A percentile compares a stretch with the other conserved stretches of the same genome.
Conservation (phyloP, 2,113 vertebrate genomes). For the Peromyscus maniculatus region DNA sequence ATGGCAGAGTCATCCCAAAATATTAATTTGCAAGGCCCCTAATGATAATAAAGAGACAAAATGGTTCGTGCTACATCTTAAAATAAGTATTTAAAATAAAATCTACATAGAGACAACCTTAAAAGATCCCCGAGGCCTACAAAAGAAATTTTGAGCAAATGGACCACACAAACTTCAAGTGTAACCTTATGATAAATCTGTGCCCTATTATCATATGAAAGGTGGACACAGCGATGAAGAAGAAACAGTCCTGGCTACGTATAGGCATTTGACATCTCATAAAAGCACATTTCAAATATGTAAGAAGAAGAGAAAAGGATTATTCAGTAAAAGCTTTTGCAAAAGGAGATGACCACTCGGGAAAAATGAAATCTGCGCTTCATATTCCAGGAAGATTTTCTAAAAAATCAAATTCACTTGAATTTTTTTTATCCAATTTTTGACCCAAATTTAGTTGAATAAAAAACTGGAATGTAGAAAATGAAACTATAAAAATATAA, state of each 20-base stretch:
- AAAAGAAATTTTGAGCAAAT: not conserved
- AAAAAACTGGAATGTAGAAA: conserved; percentile 45
- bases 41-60: not conserved
- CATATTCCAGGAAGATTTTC: conserved; percentile 36
- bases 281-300: conserved; percentile 20
- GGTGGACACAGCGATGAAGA: not conserved
- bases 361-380: conserved; percentile 57
- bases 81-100: conserved; percentile 30
- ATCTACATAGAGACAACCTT: not conserved
- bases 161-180: not conserved
- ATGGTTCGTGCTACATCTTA: not conserved
- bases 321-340: not conserved
- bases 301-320: not conserved
- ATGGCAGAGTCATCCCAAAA: not conserved
- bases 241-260: not conserved
- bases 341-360: not conserved
- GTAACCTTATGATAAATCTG: not conserved
- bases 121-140: not conserved
- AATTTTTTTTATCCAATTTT: not conserved
- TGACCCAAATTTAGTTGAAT: not conserved
- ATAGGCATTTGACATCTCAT: not conserved
- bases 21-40: not conserved
- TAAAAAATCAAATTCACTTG: not conserved
- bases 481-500: conserved; percentile 15
- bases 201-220: not conserved